Evolutionary conservation across 2,888 invertebrate genomes (phyloP), one percentile per base, ranked within the genome.

Genomic region (Coelinius sp.): DNA sequence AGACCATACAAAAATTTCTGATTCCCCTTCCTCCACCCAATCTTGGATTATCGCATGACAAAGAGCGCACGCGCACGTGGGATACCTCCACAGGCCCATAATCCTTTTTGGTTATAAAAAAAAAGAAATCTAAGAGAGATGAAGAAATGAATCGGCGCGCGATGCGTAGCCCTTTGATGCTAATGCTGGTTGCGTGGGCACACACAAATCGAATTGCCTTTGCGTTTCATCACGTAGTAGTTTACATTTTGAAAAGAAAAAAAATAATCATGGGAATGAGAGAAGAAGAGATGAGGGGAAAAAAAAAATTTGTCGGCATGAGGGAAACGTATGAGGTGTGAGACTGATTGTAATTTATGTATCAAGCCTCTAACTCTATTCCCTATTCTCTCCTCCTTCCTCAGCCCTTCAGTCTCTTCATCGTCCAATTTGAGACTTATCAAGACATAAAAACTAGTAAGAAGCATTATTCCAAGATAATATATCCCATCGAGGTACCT

Each of bases 131-230:
- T 65, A 59, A n/a, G 52, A 46, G 73, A 70, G 46, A 66, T 65
- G 70, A 27, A 46, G 68, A 63, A 74, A 64, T 53, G 35, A 70
- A 74, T 74, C 73, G 75, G 77, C 76, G 80, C 78, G 31, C 85
- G 83, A 83, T 77, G 71, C 35, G 35, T 59, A 49, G 31, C 59
- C 79, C 82, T 84, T 86, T 86, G 85, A 86, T 83, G 84, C 82
- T 31, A 20, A 20, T 6, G 84, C 84, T 49, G 46, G 17, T 81
- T 84, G 84, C 81, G 84, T 79, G 80, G 80, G 73, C 81, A 79
- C 85, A 86, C 81, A 79, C 85, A 86, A 85, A 86, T 87, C 85
- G 87, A 86, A 86, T 86, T 81, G 82, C 80, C 75, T 80, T 49
- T 75, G 77, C 82, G 83, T 85, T 84, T 84, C 85, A 85, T 85